These are phyloP conservation scores for Linhomoeus sp. DNA, from an alignment of 2,888 invertebrate genomes.

Conservation along the genomic window DNA sequence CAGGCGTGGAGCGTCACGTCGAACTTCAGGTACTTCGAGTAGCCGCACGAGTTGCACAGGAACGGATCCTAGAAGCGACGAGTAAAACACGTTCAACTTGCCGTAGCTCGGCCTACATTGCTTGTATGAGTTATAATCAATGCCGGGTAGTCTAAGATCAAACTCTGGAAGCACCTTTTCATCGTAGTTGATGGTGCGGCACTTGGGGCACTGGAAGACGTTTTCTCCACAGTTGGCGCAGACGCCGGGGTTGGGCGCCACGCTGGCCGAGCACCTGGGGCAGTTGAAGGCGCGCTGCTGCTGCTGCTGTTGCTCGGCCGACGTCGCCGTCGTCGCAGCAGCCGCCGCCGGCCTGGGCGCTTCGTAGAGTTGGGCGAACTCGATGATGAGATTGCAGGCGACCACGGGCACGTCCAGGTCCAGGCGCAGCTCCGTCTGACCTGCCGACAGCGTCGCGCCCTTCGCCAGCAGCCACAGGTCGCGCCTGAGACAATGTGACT, in stretches of 20 bases:
- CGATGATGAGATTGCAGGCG: slow-evolving; percentile 93
- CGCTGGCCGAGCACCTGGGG: slow-evolving; percentile 61
- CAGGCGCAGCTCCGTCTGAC: slow-evolving; percentile 70
- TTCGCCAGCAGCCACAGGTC: slow-evolving; percentile 80
- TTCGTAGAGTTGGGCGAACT: slow-evolving; percentile 92
- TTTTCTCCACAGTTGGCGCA: slow-evolving; percentile 94
- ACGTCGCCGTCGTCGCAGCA: slow-evolving; percentile 71
- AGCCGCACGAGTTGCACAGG: slow-evolving; percentile 92
- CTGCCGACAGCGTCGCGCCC: slow-evolving; percentile 64
- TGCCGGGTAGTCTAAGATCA: no score
- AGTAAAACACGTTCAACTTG: slow-evolving; percentile 6
- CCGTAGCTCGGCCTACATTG: background rate
- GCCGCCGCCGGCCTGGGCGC: slow-evolving; percentile 71
- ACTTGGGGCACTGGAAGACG: slow-evolving; percentile 96
- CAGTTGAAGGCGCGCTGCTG: slow-evolving; percentile 33
- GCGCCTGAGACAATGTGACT: no score
- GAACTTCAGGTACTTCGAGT: slow-evolving; percentile 97
- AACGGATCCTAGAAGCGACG: no score
- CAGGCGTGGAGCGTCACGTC: slow-evolving; percentile 77
- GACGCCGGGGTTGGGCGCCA: slow-evolving; percentile 89
- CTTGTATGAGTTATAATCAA: no score
- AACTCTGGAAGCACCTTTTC: no score
- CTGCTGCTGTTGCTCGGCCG: slow-evolving; percentile 73
- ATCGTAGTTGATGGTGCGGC: slow-evolving; percentile 91
- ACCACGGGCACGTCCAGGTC: slow-evolving; percentile 91